These are phyloP conservation scores for Ciona savignyi DNA, from an alignment of 23 tunicate species.

Conservation along the genomic window DNA sequence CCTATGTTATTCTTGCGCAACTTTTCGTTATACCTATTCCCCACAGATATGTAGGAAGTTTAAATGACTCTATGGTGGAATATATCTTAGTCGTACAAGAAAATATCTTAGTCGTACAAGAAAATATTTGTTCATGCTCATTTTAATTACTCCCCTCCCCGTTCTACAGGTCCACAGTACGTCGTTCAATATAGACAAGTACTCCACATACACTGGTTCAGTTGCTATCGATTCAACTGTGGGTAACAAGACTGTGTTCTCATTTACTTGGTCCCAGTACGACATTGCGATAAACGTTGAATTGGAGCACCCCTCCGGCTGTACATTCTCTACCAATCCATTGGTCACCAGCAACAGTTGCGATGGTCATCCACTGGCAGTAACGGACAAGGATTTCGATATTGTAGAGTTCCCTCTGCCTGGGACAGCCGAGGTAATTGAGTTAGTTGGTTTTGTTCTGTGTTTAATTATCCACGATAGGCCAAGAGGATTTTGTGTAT, in stretches of 20 bases:
- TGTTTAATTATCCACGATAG: background rate
- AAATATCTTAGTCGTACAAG: too few species aligned
- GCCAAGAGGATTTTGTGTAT: too few species aligned
- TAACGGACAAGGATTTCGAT: conserved; percentile 11
- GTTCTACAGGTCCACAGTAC: conserved; percentile 67
- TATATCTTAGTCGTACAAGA: too few species aligned
- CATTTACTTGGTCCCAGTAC: conserved; percentile 63
- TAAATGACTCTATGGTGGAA: too few species aligned
- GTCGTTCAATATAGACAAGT: conserved; percentile 19
- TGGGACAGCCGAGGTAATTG: conserved; percentile 66
- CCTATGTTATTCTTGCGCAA: too few species aligned
- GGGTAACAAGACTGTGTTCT: conserved; percentile 67
- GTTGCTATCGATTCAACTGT: conserved; percentile 54
- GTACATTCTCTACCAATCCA: conserved; percentile 34
- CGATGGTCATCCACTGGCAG: conserved; percentile 17
- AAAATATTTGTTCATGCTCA: too few species aligned
- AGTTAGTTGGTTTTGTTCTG: background rate
- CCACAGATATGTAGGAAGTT: too few species aligned
- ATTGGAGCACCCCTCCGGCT: conserved; percentile 41
- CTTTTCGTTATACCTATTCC: too few species aligned
- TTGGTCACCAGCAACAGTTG: conserved; percentile 13
- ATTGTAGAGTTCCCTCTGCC: conserved; percentile 33
- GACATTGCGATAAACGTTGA: conserved; percentile 16
- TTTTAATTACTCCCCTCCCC: too few species aligned
- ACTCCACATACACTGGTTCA: conserved; percentile 25